Evolutionary conservation across 2,113 vertebrate species (phyloP), one percentile per base, ranked within the genome.

Genomic region (Dromiciops gliroides): DNA sequence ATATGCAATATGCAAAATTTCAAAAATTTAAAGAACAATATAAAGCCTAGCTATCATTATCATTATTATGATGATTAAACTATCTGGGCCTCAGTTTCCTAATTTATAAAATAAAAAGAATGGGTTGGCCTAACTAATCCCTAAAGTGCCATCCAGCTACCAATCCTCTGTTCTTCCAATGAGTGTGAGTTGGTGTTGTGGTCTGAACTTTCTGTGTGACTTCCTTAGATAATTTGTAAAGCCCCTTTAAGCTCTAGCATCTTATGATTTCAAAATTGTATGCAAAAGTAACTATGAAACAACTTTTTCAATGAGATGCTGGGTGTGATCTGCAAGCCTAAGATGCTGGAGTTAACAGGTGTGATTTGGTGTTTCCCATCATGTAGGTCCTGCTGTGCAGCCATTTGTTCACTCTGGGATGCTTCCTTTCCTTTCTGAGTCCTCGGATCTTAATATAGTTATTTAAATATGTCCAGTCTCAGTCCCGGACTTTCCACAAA

Each of bases 401-500:
- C 37, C 10, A 96, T 90, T 88, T 83, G 50, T 93, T 95, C 0
- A 93, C 89, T 94, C 97, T 56, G 94, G 51, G 48, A 4, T 1
- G 0, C 1, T 96, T 44, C 10, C 28, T 31, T 50, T 97, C 92
- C 60, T 31, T 88, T 56, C 7, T 24, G 75, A 67, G 89, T 96
- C 91, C 92, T 51, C 89, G 44, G n/a, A 94, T 94, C 92, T 94
- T 96, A 95, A 97, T 94, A 96, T 51, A 92, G 90, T 96, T 95
- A 95, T 95, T 96, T 94, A 49, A 91, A 93, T 96, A 88, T 93
- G 97, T 96, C 95, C 89, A 92, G 96, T 91, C n/a, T 83, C 95
- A 93, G 67, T 96, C n/a, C 95, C n/a, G 93, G 75, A 96, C 94
- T 95, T 51, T n/a, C 97, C 93, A 23, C 44, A 92, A 97, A 97